Evolutionary conservation across 2,113 vertebrate species (phyloP).

Genomic region (Dipodomys stephensi): DNA sequence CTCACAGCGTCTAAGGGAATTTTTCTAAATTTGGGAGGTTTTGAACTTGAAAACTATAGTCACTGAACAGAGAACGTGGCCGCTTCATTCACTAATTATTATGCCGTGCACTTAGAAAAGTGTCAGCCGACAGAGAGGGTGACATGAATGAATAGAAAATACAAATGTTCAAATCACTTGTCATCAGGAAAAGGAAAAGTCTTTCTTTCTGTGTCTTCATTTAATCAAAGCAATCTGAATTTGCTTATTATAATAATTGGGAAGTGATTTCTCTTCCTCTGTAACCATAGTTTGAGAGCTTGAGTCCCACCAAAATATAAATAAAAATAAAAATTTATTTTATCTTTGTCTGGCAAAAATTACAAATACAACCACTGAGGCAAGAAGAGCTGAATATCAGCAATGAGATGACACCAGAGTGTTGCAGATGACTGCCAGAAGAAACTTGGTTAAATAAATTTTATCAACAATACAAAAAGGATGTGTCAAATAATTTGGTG

Average conservation of each 20-base stretch:
- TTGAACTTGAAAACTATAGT: neutral
- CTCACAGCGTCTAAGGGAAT: neutral
- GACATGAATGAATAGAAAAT: neutral
- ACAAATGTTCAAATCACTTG: neutral
- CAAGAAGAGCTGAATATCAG: neutral
- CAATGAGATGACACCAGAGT: neutral
- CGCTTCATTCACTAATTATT: neutral
- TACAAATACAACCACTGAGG: neutral
- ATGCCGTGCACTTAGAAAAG: neutral
- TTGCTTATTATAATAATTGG: slow-evolving; percentile 33
- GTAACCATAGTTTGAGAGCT: neutral
- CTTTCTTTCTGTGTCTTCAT: slow-evolving; percentile 3
- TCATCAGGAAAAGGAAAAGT: neutral
- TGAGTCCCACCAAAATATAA: neutral
- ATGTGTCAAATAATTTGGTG: neutral
- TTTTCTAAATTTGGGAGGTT: neutral
- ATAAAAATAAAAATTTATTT: neutral
- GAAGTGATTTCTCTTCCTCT: slow-evolving; percentile 10
- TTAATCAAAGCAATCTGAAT: neutral
- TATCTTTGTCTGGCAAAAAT: neutral
- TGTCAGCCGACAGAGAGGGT: neutral
- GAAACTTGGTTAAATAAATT: slow-evolving; percentile 6
- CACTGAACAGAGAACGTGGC: neutral
- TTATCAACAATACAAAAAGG: neutral
- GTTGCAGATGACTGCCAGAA: neutral